phyloP scores from a whole-genome alignment of 92 coral and sea anemone species.

The Actinostola sp. region DNA sequence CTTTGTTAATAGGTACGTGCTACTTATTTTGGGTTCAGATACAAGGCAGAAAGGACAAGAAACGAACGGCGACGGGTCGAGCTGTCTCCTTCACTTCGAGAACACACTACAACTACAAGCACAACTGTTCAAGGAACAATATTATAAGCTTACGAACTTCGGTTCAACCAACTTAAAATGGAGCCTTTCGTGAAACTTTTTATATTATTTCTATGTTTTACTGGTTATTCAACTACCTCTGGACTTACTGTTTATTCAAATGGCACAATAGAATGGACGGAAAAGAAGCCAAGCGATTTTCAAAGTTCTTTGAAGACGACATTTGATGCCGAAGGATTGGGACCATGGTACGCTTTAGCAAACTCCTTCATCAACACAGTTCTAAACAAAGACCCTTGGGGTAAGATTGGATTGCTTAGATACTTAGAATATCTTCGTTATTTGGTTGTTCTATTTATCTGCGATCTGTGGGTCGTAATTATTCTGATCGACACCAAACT shows the following conservation, averaged over 20 bases:
- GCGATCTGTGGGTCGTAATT: no score
- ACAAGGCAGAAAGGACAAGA: background rate
- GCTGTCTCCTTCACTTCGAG: background rate
- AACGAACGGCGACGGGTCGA: background rate
- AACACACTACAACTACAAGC: background rate
- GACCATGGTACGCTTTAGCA: slow-evolving; percentile 78
- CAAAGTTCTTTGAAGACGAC: slow-evolving; percentile 37
- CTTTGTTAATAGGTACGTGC: slow-evolving; percentile 1
- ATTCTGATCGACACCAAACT: no score
- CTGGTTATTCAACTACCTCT: background rate
- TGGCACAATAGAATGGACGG: slow-evolving; percentile 11
- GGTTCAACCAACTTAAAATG: background rate
- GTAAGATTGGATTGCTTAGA: slow-evolving; percentile 45
- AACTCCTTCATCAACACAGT: slow-evolving; percentile 73
- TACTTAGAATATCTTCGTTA: slow-evolving; percentile 2
- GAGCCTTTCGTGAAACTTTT: slow-evolving; percentile 8
- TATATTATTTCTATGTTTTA: slow-evolving; percentile 13
- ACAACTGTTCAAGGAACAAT: background rate
- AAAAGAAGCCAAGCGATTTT: background rate
- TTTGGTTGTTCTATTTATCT: background rate
- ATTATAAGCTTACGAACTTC: background rate
- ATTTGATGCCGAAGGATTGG: slow-evolving; percentile 82
- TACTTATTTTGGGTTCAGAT: background rate
- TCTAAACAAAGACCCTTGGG: slow-evolving; percentile 77
- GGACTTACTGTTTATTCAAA: background rate